A percentile compares a stretch with the other conserved stretches of the same genome.
Conservation (phyloP, 2,888 invertebrate species). For the Drepanosiphum platanoidis region DNA sequence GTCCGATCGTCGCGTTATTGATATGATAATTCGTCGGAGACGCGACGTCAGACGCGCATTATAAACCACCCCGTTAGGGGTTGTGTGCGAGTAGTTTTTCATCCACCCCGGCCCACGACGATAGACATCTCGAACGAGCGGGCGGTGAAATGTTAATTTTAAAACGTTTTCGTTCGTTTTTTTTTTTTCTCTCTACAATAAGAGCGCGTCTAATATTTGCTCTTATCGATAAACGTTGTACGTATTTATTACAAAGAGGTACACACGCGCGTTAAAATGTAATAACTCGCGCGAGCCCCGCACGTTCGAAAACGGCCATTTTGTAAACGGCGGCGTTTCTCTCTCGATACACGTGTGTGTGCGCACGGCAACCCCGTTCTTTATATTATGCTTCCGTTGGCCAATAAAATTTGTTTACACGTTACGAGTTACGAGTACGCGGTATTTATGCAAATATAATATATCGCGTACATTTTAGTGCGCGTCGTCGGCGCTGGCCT, state of each 20-base stretch:
- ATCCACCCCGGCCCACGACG: neutral
- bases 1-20: neutral
- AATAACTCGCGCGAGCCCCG: too few relatives aligned
- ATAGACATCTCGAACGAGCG: neutral
- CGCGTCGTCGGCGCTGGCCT: too few relatives aligned
- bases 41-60: neutral
- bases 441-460: too few relatives aligned
- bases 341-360: too few relatives aligned
- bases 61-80: neutral
- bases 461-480: too few relatives aligned
- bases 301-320: too few relatives aligned
- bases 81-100: neutral
- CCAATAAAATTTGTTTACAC: slow-evolving; percentile 2
- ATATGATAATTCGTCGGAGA: neutral
- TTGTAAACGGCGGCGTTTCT: too few relatives aligned
- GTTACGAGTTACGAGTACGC: too few relatives aligned
- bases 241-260: too few relatives aligned
- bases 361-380: neutral
- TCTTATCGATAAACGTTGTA: too few relatives aligned
- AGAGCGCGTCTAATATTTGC: too few relatives aligned
- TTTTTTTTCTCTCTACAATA: neutral
- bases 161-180: neutral
- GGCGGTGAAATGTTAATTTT: neutral
- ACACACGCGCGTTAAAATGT: too few relatives aligned
- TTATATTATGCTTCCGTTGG: neutral